Evolutionary conservation across 2,888 invertebrate genomes (phyloP), one percentile per base, ranked within the genome.

Genomic region (Lithodes maja): DNA sequence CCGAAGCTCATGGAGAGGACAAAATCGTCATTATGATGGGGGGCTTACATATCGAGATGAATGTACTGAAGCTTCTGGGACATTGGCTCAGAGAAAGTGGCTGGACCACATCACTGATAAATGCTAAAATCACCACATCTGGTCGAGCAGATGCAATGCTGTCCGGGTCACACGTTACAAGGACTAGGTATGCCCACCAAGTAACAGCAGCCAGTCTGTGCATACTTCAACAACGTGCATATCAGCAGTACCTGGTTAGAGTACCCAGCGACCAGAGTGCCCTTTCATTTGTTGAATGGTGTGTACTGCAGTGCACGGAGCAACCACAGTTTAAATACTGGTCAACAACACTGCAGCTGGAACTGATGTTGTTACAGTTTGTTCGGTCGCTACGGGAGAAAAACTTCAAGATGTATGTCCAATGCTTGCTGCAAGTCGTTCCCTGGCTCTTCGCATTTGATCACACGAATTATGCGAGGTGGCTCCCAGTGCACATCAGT

Each of bases 51-150:
- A 85, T 79, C 49, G 80, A 79, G 49, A 79, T 79, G 80, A 49
- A n/a, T 33, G 15, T 49, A 7, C 33, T 79, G 52, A 85, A 78
- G 52, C 82, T 12, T 12, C 33, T 85, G 85, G 85, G 85, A 82
- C 50, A 85, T 53, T 78, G 74, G 50, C 55, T 85, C n/a, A 49
- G 33, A 15, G 85, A 83, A 3, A 85, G 85, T 17, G 80, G 85
- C 33, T 85, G 85, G 85, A 53, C 49, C 15, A 33, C 82, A 74
- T n/a, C 77, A 15, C 74, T 85, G 15, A 52, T 78, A 3, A 17
- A 85, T 49, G 85, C 85, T n/a, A 61, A 78, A 83, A 84, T 85
- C 17, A 85, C 85, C 83, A 85, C 53, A 82, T 5, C 82, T 49
- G 50, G 54, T 15, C 82, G 12, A 83, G 85, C 85, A 55, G 85